These are phyloP conservation scores for human (Homo sapiens) DNA, from an alignment of 2,113 vertebrate genomes.

Conservation along the genomic window GRCh38 chr7:44491501-44492000, in stretches of 20 bases:
- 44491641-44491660: neutral
- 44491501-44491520: neutral
- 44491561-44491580: neutral
- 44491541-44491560: neutral
- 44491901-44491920: neutral
- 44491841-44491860: slow-evolving; percentile 4
- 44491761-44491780: neutral
- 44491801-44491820: neutral
- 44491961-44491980: neutral
- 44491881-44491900: neutral
- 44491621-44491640: neutral
- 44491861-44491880: neutral
- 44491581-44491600: neutral
- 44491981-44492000: no score
- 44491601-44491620: neutral
- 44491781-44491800: neutral
- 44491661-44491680: neutral
- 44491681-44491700: neutral
- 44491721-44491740: neutral
- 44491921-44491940: neutral
- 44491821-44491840: neutral
- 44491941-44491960: neutral
- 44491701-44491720: neutral
- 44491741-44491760: neutral
- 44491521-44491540: neutral